These are phyloP conservation scores for Rhopilema esculentum DNA, from an alignment of 30 jellyfish, hydroid and myxozoan species.

Conservation along the genomic window DNA sequence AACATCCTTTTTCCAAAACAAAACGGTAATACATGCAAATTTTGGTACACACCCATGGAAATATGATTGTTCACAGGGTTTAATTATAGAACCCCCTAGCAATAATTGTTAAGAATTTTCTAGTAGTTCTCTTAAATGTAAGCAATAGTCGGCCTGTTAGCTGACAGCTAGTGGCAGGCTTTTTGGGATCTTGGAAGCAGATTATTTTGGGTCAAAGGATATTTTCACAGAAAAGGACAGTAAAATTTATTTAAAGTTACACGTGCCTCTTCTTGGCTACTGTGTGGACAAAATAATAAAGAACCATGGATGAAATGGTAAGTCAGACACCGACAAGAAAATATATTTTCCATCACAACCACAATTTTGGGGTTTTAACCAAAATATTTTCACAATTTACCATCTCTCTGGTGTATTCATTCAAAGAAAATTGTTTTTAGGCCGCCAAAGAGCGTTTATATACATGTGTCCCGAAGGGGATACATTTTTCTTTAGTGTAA, in stretches of 20 bases:
- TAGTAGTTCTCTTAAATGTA: neutral
- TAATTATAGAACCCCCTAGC: conserved; percentile 48
- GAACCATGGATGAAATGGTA: neutral
- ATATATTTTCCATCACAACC: neutral
- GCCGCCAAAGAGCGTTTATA: neutral
- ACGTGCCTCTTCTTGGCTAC: neutral
- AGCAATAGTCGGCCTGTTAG: conserved; percentile 54
- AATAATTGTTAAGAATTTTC: conserved; percentile 14
- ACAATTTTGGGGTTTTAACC: neutral
- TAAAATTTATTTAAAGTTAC: too few relatives aligned
- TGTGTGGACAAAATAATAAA: neutral
- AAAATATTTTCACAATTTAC: neutral
- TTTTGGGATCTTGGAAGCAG: neutral
- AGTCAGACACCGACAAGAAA: neutral
- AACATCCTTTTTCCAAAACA: conserved; percentile 12
- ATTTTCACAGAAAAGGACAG: neutral
- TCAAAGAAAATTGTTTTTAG: neutral
- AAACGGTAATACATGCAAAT: conserved; percentile 55
- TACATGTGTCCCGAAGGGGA: neutral
- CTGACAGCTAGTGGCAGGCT: conserved; percentile 6
- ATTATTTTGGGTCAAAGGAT: neutral
- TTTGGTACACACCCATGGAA: conserved; percentile 73
- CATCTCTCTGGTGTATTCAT: neutral
- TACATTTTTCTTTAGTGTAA: neutral
- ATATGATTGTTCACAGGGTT: conserved; percentile 49